Conservation (phyloP, 2,888 invertebrate species). For the Dendrolimus pini region DNA sequence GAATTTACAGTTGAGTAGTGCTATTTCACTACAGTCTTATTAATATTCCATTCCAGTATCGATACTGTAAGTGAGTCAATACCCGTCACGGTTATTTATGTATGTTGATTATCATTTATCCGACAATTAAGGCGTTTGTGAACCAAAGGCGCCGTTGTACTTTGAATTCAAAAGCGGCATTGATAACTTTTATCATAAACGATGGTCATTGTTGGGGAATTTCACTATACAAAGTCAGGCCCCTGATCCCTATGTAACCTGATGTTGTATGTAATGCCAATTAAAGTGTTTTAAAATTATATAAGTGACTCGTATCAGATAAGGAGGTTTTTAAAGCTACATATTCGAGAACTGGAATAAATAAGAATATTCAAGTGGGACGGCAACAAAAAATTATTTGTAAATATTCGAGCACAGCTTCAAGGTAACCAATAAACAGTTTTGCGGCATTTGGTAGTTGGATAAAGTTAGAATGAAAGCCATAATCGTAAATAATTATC, state of each 20-base stretch:
- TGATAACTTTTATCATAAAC: constrained; percentile 9
- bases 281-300: constrained; percentile 15
- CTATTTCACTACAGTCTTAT: too few species aligned
- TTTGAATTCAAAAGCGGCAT: constrained; percentile 16
- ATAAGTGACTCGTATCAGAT: constrained; percentile 11
- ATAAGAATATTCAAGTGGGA: too few species aligned
- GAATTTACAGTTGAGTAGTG: too few species aligned
- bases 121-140: constrained; percentile 8
- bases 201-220: constrained; percentile 7
- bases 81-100: background rate
- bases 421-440: background rate
- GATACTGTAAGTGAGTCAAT: constrained; percentile 1
- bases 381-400: background rate
- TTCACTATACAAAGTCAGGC: constrained; percentile 11
- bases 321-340: too few species aligned
- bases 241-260: constrained; percentile 11
- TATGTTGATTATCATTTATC: background rate
- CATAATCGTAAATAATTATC: constrained; percentile 25
- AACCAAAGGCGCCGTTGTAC: constrained; percentile 18
- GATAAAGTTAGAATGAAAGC: constrained; percentile 13
- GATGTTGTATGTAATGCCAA: constrained; percentile 14
- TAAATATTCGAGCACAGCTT: background rate
- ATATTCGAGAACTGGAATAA: too few species aligned
- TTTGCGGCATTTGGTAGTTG: background rate
- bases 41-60: background rate